A percentile compares a stretch with the other conserved stretches of the same genome.
Conservation (phyloP, 2,888 invertebrate genomes). For the Cryptocephalus primarius region DNA sequence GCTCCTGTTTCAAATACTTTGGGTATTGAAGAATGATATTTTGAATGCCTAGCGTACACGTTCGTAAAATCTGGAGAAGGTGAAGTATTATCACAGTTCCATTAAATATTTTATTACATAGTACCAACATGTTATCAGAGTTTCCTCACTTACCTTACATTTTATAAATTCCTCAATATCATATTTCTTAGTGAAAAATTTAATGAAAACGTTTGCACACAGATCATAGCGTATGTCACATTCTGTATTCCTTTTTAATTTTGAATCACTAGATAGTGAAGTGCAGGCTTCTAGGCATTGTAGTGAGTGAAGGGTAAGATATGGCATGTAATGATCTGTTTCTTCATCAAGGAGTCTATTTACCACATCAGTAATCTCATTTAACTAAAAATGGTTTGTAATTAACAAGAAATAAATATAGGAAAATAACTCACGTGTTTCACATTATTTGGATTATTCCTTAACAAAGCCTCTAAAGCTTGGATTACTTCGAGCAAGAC, state of each 20-base stretch:
- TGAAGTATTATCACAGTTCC: neutral
- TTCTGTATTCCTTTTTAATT: no score
- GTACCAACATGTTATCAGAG: neutral
- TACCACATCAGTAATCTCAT: conserved; percentile 2
- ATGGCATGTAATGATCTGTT: conserved; percentile 2
- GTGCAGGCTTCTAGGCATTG: conserved; percentile 32
- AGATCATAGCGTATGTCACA: no score
- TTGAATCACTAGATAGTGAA: conserved; percentile 8
- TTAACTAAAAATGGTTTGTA: conserved; percentile 16
- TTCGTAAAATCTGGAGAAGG: conserved; percentile 40
- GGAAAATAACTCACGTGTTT: neutral
- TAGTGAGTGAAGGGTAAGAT: conserved; percentile 21
- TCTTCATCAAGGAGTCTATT: no score
- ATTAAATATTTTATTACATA: no score
- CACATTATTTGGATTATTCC: conserved; percentile 18
- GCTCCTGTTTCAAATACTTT: conserved; percentile 27
- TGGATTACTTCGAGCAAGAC: conserved; percentile 29
- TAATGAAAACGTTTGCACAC: neutral
- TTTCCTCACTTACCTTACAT: conserved; percentile 37
- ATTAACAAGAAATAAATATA: neutral
- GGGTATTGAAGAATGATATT: conserved; percentile 28
- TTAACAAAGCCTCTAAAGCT: conserved; percentile 33
- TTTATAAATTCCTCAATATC: conserved; percentile 36
- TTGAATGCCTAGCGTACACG: conserved; percentile 31
- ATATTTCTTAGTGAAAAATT: neutral